These are phyloP conservation scores for Petroica traversi DNA, from an alignment of 2,113 vertebrate species.

Conservation along the genomic window DNA sequence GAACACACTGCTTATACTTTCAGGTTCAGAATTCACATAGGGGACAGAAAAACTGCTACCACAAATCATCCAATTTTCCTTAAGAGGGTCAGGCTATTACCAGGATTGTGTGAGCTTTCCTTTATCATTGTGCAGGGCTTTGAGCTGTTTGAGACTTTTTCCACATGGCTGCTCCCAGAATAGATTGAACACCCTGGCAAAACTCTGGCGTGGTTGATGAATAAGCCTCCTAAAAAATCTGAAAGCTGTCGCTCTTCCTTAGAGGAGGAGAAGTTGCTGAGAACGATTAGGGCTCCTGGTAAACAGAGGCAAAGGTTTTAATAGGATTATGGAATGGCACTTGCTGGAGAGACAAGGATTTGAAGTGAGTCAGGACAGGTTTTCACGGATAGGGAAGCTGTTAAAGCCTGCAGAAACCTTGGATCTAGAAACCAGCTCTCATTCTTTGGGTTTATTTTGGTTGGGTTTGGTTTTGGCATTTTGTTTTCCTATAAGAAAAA, in stretches of 20 bases:
- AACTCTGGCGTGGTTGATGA: constrained; percentile 24
- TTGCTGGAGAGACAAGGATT: constrained; percentile 10
- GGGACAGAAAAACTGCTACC: constrained; percentile 45
- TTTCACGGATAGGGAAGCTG: not conserved
- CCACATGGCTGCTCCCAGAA: constrained; percentile 53
- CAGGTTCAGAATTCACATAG: constrained; percentile 34
- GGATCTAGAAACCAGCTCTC: not conserved
- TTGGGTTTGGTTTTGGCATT: not conserved
- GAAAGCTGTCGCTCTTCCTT: constrained; percentile 51
- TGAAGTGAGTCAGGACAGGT: not conserved
- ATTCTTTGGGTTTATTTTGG: not conserved
- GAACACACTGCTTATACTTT: not conserved
- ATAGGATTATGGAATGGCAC: constrained; percentile 51
- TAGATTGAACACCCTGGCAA: constrained; percentile 44
- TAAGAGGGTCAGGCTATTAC: constrained; percentile 66
- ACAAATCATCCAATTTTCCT: constrained; percentile 69
- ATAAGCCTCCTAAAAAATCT: constrained; percentile 52
- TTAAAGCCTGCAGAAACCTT: not conserved
- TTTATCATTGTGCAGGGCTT: constrained; percentile 56
- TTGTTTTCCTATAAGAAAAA: not conserved
- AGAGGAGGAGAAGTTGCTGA: not conserved
- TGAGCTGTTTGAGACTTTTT: constrained; percentile 63
- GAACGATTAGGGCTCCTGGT: not conserved
- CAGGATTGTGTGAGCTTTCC: constrained; percentile 61
- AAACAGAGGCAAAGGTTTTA: constrained; percentile 54